phyloP scores from a whole-genome alignment of 2,113 vertebrate species.

The Notothenia coriiceps region DNA sequence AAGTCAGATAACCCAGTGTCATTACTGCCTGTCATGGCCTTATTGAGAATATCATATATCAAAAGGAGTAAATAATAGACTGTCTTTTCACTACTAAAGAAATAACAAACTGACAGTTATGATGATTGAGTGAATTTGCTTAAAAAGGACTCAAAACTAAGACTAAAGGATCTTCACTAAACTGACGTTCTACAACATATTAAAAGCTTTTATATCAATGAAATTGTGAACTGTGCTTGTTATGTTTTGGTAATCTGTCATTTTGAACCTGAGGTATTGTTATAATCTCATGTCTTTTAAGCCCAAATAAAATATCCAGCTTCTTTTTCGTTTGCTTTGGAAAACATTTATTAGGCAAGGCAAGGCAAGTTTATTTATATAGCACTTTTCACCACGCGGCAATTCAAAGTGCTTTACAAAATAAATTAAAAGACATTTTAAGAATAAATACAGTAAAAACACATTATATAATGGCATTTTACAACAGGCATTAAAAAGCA shows the following conservation, averaged over 20 bases:
- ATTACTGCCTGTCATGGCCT: not conserved
- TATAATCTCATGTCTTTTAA: not conserved
- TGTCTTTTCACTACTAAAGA: not conserved
- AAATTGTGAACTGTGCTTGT: not conserved
- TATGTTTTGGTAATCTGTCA: not conserved
- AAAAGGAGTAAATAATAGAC: not conserved
- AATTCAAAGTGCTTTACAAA: too few relatives aligned
- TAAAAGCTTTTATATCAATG: not conserved
- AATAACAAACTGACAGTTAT: not conserved
- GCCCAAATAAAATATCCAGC: slow-evolving; percentile 2
- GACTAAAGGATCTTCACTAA: not conserved
- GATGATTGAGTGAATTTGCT: not conserved
- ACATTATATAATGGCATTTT: too few relatives aligned
- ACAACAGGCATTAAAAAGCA: too few relatives aligned
- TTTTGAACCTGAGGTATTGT: too few relatives aligned
- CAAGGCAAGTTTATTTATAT: too few relatives aligned
- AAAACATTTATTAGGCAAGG: slow-evolving; percentile 1
- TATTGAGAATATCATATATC: not conserved
- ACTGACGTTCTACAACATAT: slow-evolving; percentile 2
- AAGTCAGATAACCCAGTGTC: not conserved
- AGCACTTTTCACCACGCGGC: too few relatives aligned
- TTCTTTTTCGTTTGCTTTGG: slow-evolving; percentile 3
- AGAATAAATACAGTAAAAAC: too few relatives aligned
- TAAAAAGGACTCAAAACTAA: not conserved
- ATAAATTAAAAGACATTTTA: too few relatives aligned